Evolutionary conservation across 2,888 invertebrate species (phyloP), one percentile per base, ranked within the genome.

Genomic region (Dryobotodes eremita): DNA sequence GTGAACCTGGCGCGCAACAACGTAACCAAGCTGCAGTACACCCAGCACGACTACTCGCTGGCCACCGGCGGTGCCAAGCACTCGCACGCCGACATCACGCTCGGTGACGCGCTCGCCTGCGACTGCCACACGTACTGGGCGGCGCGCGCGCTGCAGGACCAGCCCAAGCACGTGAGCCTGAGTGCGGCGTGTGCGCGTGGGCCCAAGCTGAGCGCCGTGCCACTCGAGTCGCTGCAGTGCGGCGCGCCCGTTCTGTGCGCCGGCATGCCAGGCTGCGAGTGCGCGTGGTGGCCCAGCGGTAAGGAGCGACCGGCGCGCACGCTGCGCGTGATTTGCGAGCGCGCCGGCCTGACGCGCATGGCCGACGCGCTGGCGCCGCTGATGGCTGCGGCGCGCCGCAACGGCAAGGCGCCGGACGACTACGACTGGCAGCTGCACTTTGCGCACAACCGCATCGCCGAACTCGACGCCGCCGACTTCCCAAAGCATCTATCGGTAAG

Each of bases 91-190:
- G 2, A 0, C 7, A 55, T 88, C 13, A 0, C 0, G 50, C 71
- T 88, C n/a, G 36, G 2, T 23, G 10, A 8, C 55, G 0, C 64
- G 73, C 80, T 88, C 5, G 15, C 5, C 42, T 89, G 88, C 82
- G 89, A 89, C 89, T 89, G 88, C 76, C 0, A 2, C 23, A 11
- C 4, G 1, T 87, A 84, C 77, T 86, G 87, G 87, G 87, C 86
- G n/a, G 86, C 85, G 70, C 83, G 72, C 15, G 71, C 79, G 13
- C 23, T 79, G 72, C 71, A 53, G 2, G 53, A 46, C 53, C 68
- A 65, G 55, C 76, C 62, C 20, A 11, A 0, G 17, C 86, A 80
- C 75, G 36, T 77, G 57, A 26, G 20, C 11, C 17, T 11, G 13
- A 0, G 57, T 70, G 59, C 64, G 50, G 1, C 15, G 20, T 81